Percentiles rank a stretch among this genome's conserved stretches.
These are phyloP conservation scores for Tipula helvola DNA, from an alignment of 2,888 invertebrate species.

Conservation along the genomic window DNA sequence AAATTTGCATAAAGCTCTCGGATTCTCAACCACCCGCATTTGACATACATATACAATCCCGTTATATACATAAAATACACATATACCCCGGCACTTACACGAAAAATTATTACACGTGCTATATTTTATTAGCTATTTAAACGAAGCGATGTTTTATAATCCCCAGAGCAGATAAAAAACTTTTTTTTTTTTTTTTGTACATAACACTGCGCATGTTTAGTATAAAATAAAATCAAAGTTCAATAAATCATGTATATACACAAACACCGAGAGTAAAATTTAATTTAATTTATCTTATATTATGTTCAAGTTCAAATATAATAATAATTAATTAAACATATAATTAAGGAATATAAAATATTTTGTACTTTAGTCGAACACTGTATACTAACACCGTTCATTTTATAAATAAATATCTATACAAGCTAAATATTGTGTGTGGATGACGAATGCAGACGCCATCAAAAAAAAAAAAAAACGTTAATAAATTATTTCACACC, in stretches of 20 bases:
- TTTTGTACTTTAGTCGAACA: neutral
- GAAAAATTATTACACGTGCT: neutral
- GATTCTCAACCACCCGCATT: neutral
- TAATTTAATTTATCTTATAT: neutral
- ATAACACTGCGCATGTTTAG: neutral
- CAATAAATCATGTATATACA: neutral
- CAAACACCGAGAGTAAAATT: neutral
- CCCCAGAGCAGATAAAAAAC: neutral
- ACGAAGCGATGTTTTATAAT: neutral
- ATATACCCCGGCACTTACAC: neutral
- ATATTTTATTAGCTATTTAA: neutral
- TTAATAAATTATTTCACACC: neutral
- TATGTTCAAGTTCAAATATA: neutral
- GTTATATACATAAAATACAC: neutral
- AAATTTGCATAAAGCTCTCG: neutral
- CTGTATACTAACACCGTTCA: neutral
- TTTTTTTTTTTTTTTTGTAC: neutral
- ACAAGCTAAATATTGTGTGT: neutral
- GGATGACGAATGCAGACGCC: constrained; percentile 6
- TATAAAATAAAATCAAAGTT: neutral
- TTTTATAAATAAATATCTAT: neutral
- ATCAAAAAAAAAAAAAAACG: neutral
- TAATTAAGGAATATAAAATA: neutral
- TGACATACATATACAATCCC: neutral
- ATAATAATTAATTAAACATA: neutral